A percentile compares a stretch with the other conserved stretches of the same genome.
Conservation (phyloP, 2,113 vertebrate species). For the Rhynchomys soricoides region DNA sequence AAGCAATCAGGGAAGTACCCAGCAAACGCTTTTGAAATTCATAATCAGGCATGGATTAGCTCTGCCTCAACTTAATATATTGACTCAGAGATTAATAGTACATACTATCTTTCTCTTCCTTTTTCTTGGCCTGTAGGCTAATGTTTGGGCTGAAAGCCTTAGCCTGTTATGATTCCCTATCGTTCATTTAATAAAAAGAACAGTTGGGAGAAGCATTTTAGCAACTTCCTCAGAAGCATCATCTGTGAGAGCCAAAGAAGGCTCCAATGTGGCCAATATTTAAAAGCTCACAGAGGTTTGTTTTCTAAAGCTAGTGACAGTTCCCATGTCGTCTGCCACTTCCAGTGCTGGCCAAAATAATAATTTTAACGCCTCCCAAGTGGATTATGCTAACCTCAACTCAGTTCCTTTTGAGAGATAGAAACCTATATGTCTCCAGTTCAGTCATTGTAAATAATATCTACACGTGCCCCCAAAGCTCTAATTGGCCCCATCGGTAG, state of each 20-base stretch:
- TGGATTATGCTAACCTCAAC: background rate
- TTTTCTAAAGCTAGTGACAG: background rate
- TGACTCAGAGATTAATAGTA: slow-evolving; percentile 1
- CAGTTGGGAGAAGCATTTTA: slow-evolving; percentile 6
- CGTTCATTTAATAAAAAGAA: slow-evolving; percentile 36
- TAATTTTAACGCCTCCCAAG: slow-evolving; percentile 50
- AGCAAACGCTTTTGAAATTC: slow-evolving; percentile 20
- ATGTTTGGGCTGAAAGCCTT: background rate
- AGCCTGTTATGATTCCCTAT: slow-evolving; percentile 7
- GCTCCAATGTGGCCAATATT: background rate
- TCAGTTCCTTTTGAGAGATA: slow-evolving; percentile 16
- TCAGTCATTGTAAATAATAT: slow-evolving; percentile 51
- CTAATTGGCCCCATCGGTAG: slow-evolving; percentile 39
- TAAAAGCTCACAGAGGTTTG: slow-evolving; percentile 49
- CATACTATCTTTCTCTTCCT: background rate
- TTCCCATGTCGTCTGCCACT: background rate
- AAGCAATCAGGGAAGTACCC: background rate
- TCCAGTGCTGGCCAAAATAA: slow-evolving; percentile 39
- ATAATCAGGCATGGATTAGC: slow-evolving; percentile 10
- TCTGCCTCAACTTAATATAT: background rate
- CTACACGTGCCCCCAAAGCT: background rate
- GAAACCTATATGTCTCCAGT: background rate
- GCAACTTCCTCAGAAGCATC: background rate
- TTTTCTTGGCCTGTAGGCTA: background rate
- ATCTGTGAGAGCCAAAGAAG: slow-evolving; percentile 20